Evolutionary conservation across 2,888 invertebrate genomes (phyloP).

Genomic region (Thumatha senex): DNA sequence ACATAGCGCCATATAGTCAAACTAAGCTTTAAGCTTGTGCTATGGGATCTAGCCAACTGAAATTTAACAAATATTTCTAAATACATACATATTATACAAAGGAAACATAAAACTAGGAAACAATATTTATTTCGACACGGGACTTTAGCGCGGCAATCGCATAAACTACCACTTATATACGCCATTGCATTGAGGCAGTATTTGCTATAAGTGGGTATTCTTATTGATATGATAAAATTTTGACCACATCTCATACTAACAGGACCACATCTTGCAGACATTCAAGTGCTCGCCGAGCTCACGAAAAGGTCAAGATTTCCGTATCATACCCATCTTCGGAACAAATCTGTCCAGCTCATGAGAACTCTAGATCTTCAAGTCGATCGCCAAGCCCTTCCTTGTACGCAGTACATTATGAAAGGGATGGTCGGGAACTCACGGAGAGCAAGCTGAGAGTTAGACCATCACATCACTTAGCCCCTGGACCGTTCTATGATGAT

Average conservation of each 20-base stretch:
- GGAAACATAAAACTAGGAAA: too few relatives aligned
- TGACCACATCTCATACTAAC: constrained; percentile 10
- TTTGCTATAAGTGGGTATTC: too few relatives aligned
- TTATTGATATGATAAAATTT: background rate
- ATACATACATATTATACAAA: too few relatives aligned
- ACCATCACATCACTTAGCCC: constrained; percentile 70
- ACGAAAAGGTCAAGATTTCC: constrained; percentile 93
- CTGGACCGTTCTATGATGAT: constrained; percentile 73
- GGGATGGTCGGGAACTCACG: constrained; percentile 86
- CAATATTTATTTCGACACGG: too few relatives aligned
- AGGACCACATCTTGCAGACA: constrained; percentile 67
- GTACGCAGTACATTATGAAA: constrained; percentile 87
- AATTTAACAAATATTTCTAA: too few relatives aligned
- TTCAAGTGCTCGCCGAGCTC: constrained; percentile 85
- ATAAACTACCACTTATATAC: too few relatives aligned
- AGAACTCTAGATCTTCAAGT: constrained; percentile 68
- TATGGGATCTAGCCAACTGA: too few relatives aligned
- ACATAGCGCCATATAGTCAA: too few relatives aligned
- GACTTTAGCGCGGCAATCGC: too few relatives aligned
- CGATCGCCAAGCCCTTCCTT: constrained; percentile 75
- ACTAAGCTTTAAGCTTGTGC: too few relatives aligned
- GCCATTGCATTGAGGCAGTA: too few relatives aligned
- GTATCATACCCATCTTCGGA: constrained; percentile 93
- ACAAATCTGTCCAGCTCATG: constrained; percentile 80
- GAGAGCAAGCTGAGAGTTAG: constrained; percentile 85